Evolutionary conservation across 2,888 invertebrate genomes (phyloP).

Genomic region (Brachyptera putata): DNA sequence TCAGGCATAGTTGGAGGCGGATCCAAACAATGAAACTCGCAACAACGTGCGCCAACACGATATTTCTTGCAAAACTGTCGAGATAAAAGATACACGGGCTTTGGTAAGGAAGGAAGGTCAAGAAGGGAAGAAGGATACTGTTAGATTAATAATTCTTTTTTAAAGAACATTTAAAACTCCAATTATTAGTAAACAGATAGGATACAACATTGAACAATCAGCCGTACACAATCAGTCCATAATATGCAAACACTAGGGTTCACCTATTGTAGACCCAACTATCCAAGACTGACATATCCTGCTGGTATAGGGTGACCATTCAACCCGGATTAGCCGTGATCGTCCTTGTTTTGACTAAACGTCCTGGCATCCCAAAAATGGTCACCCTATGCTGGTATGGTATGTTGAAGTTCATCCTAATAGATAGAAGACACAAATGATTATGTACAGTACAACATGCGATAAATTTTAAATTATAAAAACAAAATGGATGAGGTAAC

Average conservation of each 20-base stretch:
- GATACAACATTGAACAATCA: slow-evolving; percentile 16
- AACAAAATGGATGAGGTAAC: too few species aligned
- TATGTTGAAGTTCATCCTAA: too few species aligned
- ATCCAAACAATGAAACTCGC: slow-evolving; percentile 84
- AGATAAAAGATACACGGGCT: slow-evolving; percentile 21
- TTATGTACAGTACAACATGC: neutral
- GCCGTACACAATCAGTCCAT: slow-evolving; percentile 15
- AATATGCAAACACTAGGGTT: slow-evolving; percentile 14
- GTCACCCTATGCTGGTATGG: too few species aligned
- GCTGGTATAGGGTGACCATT: neutral
- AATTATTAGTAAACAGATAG: neutral
- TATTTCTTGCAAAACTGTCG: slow-evolving; percentile 79
- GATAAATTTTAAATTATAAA: too few species aligned
- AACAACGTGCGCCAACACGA: slow-evolving; percentile 78
- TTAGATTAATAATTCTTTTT: slow-evolving; percentile 13
- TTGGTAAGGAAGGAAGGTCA: slow-evolving; percentile 8
- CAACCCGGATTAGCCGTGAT: too few species aligned
- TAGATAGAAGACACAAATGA: too few species aligned
- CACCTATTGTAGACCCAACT: slow-evolving; percentile 12
- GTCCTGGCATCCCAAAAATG: too few species aligned
- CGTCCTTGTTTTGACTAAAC: too few species aligned
- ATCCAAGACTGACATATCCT: slow-evolving; percentile 12
- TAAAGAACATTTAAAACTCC: neutral
- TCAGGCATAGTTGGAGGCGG: slow-evolving; percentile 8
- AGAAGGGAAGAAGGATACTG: neutral